Conservation (phyloP, 2,888 invertebrate species). For the Dicycla oo region DNA sequence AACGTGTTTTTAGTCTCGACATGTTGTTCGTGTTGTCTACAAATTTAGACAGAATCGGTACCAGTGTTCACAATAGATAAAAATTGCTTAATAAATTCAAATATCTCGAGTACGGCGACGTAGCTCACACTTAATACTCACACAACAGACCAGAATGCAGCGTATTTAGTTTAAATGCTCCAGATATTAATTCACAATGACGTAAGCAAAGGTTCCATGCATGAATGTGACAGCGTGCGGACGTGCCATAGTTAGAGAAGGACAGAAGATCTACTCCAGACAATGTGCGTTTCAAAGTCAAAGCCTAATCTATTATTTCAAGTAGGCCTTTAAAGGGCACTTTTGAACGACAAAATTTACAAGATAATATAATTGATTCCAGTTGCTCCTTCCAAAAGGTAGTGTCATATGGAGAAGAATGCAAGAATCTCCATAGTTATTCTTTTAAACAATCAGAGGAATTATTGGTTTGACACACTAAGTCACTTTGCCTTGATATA, state of each 20-base stretch:
- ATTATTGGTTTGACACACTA: not conserved
- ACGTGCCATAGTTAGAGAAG: not conserved
- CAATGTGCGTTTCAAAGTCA: not conserved
- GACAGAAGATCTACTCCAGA: conserved; percentile 23
- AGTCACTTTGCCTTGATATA: not conserved
- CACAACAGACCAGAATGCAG: conserved; percentile 12
- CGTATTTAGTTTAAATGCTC: conserved; percentile 42
- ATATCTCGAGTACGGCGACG: not conserved
- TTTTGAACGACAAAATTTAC: not conserved
- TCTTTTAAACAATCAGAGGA: not conserved
- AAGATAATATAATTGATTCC: not conserved
- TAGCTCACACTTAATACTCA: not conserved
- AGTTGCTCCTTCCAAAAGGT: not conserved
- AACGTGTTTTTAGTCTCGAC: too few species aligned
- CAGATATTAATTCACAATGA: conserved; percentile 56
- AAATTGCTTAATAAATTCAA: not conserved
- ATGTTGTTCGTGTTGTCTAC: too few species aligned
- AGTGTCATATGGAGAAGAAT: not conserved
- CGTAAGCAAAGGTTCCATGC: conserved; percentile 37
- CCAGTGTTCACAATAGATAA: not conserved
- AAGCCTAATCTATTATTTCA: not conserved
- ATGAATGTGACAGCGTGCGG: conserved; percentile 47
- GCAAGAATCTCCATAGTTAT: not conserved
- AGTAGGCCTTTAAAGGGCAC: not conserved
- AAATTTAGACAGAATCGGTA: too few species aligned